A percentile compares a stretch with the other conserved stretches of the same genome.
These are phyloP conservation scores for Orthosia gothica DNA, from an alignment of 2,888 invertebrate genomes.

Conservation along the genomic window DNA sequence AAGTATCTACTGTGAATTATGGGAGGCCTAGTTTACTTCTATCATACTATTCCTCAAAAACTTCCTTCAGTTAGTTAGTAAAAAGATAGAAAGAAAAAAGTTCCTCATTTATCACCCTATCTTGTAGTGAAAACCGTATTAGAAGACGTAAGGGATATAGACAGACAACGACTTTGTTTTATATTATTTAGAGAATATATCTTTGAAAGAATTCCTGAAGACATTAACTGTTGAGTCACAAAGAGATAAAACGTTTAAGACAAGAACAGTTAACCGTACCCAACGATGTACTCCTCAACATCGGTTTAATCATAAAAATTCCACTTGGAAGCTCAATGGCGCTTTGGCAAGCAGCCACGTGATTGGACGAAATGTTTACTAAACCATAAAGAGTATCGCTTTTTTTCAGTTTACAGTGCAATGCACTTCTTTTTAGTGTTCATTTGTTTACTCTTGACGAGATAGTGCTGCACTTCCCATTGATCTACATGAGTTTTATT, in stretches of 20 bases:
- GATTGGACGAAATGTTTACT: constrained; percentile 53
- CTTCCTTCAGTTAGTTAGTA: too few species aligned
- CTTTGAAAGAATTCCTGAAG: constrained; percentile 4
- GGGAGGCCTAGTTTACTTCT: too few species aligned
- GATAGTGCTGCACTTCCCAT: background rate
- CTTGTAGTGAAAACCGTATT: too few species aligned
- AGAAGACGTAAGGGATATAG: too few species aligned
- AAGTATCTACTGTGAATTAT: too few species aligned
- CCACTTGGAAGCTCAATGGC: constrained; percentile 48
- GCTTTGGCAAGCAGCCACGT: constrained; percentile 58
- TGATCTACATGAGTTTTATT: background rate
- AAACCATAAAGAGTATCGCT: constrained; percentile 35
- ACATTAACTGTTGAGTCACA: background rate
- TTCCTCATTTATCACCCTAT: too few species aligned
- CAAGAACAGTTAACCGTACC: constrained; percentile 5
- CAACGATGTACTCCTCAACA: constrained; percentile 44
- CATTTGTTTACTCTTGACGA: constrained; percentile 12
- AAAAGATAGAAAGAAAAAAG: too few species aligned
- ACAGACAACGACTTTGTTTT: too few species aligned
- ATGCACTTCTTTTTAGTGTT: constrained; percentile 44
- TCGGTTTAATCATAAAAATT: constrained; percentile 55
- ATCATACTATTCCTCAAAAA: too few species aligned
- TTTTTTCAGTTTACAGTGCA: constrained; percentile 44
- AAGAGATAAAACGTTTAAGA: constrained; percentile 35
- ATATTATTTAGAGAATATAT: background rate